Conservation (phyloP, 2,888 invertebrate species). For the Cyclophora albipunctata region DNA sequence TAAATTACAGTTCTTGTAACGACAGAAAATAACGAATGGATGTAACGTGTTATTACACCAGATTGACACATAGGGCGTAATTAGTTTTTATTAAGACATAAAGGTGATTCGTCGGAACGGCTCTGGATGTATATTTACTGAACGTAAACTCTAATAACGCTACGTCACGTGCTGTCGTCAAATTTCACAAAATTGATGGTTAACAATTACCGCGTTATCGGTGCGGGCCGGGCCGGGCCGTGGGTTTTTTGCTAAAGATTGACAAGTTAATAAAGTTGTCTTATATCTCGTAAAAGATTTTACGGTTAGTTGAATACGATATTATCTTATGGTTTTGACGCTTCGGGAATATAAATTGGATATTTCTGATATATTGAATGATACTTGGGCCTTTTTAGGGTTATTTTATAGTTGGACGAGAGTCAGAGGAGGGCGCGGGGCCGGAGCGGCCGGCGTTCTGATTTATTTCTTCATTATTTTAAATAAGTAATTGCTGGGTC, state of each 20-base stretch:
- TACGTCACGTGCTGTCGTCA: constrained; percentile 9
- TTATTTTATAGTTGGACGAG: neutral
- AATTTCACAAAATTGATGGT: constrained; percentile 18
- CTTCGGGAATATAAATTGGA: constrained; percentile 7
- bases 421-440: too few species aligned
- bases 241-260: constrained; percentile 15
- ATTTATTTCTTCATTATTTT: too few species aligned
- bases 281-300: constrained; percentile 12
- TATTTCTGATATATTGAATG: constrained; percentile 4
- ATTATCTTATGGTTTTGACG: constrained; percentile 4
- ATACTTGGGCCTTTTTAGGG: neutral
- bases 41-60: constrained; percentile 1
- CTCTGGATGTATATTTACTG: too few species aligned
- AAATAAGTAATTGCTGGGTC: too few species aligned
- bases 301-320: constrained; percentile 4
- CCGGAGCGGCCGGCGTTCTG: too few species aligned
- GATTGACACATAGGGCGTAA: constrained; percentile 23
- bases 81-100: constrained; percentile 54
- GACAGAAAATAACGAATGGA: constrained; percentile 9
- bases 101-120: constrained; percentile 11
- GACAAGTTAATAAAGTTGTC: constrained; percentile 16
- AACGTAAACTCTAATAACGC: constrained; percentile 35
- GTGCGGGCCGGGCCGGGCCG: neutral
- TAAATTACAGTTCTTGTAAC: constrained; percentile 11
- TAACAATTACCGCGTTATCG: constrained; percentile 9